Evolutionary conservation across 2,113 vertebrate species (phyloP), one percentile per base, ranked within the genome.

Genomic region (Cariama cristata): DNA sequence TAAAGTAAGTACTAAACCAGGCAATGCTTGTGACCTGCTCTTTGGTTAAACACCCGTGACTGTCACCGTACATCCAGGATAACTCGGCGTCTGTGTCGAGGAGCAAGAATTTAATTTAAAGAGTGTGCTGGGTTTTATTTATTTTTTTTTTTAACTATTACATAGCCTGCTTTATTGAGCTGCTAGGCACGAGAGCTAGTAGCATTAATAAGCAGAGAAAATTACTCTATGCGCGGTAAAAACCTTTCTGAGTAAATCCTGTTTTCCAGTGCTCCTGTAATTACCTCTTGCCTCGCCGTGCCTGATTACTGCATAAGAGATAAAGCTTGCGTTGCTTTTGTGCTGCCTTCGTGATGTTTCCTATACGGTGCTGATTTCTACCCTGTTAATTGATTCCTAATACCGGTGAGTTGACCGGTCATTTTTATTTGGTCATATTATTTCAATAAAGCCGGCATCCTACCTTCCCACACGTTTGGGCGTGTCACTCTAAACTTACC

Each of bases 211-310:
- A 0, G 1, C 67, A 1, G 62, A 24, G 55, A 52, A 83, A 87
- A 91, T 53, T 27, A 50, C 58, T 66, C 40, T 2, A 2, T 0
- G 15, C 4, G 8, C 11, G 0, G 5, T 62, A 27, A 83, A 95
- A 91, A 47, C 1, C 80, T 69, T 63, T 16, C 19, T 11, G 88
- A 81, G 63, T 66, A 74, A 95, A 94, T 93, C 96, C 87, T 20
- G 27, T 86, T 96, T 89, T 94, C 76, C 90, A 74, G 55, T 8
- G 20, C 50, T 93, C 79, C 91, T 88, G 79, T 93, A 94, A 94
- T 96, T 94, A 73, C 82, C 67, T 91, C 79, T 85, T 33, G 59
- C 74, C 58, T 69, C 3, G 9, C 55, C 0, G 3, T 53, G 50
- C 35, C 50, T 45, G 76, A 64, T 84, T n/a, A 24, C 55, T n/a